Conservation (phyloP, 2,113 vertebrate species). For the Sturnira hondurensis region DNA sequence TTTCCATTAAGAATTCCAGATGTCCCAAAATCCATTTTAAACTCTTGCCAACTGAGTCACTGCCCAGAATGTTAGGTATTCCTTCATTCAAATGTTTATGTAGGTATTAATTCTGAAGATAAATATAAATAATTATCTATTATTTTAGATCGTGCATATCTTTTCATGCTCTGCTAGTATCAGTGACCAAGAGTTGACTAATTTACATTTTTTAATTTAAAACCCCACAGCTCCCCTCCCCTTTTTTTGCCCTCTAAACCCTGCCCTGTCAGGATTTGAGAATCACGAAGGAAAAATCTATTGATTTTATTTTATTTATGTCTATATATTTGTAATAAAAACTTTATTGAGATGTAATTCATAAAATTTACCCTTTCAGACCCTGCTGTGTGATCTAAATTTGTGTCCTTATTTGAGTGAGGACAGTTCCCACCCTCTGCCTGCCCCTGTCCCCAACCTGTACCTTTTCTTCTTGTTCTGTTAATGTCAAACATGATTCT, state of each 20-base stretch:
- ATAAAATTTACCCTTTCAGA: background rate
- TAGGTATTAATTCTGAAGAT: background rate
- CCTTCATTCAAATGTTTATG: background rate
- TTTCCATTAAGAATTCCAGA: background rate
- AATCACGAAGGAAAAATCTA: background rate
- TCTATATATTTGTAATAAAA: constrained; percentile 21
- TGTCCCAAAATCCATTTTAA: background rate
- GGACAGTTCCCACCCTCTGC: background rate
- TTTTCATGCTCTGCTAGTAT: background rate
- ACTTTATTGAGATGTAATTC: constrained; percentile 20
- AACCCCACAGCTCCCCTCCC: background rate
- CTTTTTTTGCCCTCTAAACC: constrained; percentile 15
- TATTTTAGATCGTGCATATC: background rate
- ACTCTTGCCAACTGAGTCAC: background rate
- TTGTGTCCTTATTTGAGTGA: background rate
- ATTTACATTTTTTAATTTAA: constrained; percentile 25
- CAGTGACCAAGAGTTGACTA: background rate
- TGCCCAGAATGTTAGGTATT: background rate
- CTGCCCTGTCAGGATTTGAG: background rate
- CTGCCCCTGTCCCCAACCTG: background rate
- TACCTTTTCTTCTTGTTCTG: background rate
- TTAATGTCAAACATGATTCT: background rate
- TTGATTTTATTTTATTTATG: constrained; percentile 23
- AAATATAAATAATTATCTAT: background rate
- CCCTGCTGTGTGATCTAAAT: background rate